Conservation (phyloP, 1,140 invertebrate species). For the Anoplolepis gracilipes region DNA sequence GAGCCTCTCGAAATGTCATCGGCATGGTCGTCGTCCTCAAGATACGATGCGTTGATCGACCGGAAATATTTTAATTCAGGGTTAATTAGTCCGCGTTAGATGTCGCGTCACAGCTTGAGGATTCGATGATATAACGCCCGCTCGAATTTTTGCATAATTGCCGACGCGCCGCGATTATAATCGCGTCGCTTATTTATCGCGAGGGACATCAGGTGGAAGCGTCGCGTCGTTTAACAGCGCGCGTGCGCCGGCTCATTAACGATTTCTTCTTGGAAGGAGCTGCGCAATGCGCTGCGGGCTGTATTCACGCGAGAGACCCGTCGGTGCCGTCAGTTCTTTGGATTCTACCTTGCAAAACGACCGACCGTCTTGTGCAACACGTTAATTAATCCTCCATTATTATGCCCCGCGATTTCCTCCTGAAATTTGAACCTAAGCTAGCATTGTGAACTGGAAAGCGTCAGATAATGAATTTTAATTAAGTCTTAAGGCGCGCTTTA, state of each 20-base stretch:
- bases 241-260: conserved; percentile 57
- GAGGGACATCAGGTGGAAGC: conserved; percentile 50
- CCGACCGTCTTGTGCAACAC: conserved; percentile 22
- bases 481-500: conserved; percentile 52
- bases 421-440: conserved; percentile 40
- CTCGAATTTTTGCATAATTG: conserved; percentile 56
- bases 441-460: conserved; percentile 54
- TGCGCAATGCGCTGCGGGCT: conserved; percentile 50
- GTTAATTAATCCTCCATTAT: conserved; percentile 55
- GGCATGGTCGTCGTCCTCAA: background rate
- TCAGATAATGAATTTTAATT: conserved; percentile 65
- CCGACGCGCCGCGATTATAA: conserved; percentile 54
- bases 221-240: conserved; percentile 54
- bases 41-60: conserved; percentile 33
- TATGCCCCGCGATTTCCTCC: conserved; percentile 30
- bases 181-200: conserved; percentile 59
- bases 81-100: conserved; percentile 56
- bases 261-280: conserved; percentile 53
- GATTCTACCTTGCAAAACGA: conserved; percentile 44
- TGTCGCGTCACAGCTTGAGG: background rate
- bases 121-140: conserved; percentile 7
- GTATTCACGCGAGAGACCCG: conserved; percentile 13
- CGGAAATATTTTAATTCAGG: conserved; percentile 50
- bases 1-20: background rate
- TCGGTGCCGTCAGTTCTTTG: conserved; percentile 46